Evolutionary conservation across 2,113 vertebrate genomes (phyloP), one percentile per base, ranked within the genome.

Genomic region (Phrynosoma platyrhinos): DNA sequence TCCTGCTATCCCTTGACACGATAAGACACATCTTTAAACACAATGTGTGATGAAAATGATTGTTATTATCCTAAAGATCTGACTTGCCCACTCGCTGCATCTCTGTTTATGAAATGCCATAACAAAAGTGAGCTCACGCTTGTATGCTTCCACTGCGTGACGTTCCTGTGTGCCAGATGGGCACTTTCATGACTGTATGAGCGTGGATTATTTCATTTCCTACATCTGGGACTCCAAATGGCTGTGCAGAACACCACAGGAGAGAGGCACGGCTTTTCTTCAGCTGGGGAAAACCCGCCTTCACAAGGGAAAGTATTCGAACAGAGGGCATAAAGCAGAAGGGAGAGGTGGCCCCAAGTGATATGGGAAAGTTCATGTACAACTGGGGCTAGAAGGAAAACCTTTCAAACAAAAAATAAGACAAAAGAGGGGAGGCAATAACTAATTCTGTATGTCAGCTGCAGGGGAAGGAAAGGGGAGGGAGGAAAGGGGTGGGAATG

Each of bases 201-300:
- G 97, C 95, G 87, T 97, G 98, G 98, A 98, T 98, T 98, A 98
- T 98, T 98, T 97, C 96, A 97, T 98, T 96, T 97, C 96, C 97
- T 98, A 97, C 98, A 98, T 98, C 98, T 98, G 98, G 97, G 98
- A 97, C 97, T 98, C 98, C 98, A 98, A 98, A 98, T 98, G 97
- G 97, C 95, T 96, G 94, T 94, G 97, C 97, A 97, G 97, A 98
- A 97, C 96, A 97, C 91, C 93, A 96, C 95, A 95, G 95, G 96
- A 96, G 96, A 95, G 93, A 95, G 93, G 93, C 95, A 92, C 94
- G 68, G 93, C 96, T 95, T 96, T 68, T 95, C 23, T 68, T 95
- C 94, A 93, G 90, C 93, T 95, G 95, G 95, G 95, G 95, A 95
- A 30, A 94, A 90, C 95, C 88, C 91, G 92, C 95, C 96, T 97